Evolutionary conservation across 2,888 invertebrate species (phyloP).

Genomic region (Drosophila acutilabella): DNA sequence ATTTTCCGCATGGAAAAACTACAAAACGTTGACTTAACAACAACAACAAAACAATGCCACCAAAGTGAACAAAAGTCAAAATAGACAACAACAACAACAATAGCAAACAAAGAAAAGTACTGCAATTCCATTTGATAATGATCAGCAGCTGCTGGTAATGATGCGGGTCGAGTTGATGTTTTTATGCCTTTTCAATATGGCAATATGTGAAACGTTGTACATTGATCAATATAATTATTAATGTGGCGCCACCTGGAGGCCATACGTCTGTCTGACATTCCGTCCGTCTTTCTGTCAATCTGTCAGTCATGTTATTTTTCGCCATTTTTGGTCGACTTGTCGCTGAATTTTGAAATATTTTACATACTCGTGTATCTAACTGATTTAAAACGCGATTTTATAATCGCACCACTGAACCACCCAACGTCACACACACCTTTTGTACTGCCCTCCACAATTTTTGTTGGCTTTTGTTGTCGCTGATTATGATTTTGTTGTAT

Average conservation of each 20-base stretch:
- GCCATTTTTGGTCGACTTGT: conserved; percentile 39
- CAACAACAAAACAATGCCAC: conserved; percentile 33
- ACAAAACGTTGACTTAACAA: conserved; percentile 54
- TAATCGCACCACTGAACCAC: neutral
- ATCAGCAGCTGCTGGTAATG: conserved; percentile 39
- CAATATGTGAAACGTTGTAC: conserved; percentile 19
- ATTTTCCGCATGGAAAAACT: conserved; percentile 76
- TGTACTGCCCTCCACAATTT: too few relatives aligned
- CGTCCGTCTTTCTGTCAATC: conserved; percentile 4
- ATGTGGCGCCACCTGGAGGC: conserved; percentile 43
- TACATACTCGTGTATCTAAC: conserved; percentile 31
- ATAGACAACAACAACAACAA: conserved; percentile 31
- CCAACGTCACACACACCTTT: neutral
- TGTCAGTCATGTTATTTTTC: conserved; percentile 27
- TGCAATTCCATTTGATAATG: conserved; percentile 49
- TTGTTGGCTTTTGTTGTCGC: conserved; percentile 45
- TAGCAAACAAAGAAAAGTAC: conserved; percentile 28
- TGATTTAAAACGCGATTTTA: conserved; percentile 9
- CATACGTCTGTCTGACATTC: neutral
- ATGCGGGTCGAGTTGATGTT: conserved; percentile 34
- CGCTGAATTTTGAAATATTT: conserved; percentile 26
- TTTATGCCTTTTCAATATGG: conserved; percentile 22
- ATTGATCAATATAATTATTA: conserved; percentile 54
- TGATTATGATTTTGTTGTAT: conserved; percentile 52
- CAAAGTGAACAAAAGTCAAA: conserved; percentile 55